Evolutionary conservation across 53 echinoderm and acorn worm species (phyloP).

Genomic region (Henricia sp.): DNA sequence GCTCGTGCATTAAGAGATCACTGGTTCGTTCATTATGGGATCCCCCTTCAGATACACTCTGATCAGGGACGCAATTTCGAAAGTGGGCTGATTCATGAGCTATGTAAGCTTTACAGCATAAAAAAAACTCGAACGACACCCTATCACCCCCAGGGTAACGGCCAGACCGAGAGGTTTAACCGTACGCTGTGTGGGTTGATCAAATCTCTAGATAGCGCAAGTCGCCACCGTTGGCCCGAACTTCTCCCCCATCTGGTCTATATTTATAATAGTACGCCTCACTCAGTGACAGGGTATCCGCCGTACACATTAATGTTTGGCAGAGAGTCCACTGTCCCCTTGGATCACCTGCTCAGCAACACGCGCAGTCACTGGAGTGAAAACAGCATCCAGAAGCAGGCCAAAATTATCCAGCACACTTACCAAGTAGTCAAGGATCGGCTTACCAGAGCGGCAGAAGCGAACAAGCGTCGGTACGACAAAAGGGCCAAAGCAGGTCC

Average conservation of each 20-base stretch:
- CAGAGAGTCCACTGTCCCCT: neutral
- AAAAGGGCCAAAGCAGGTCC: neutral
- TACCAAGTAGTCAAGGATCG: conserved; percentile 1
- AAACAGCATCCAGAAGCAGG: neutral
- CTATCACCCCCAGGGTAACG: too few species aligned
- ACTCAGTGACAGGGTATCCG: neutral
- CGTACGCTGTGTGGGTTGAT: conserved; percentile 1
- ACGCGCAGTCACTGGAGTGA: neutral
- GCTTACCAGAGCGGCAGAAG: neutral
- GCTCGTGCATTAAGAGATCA: neutral
- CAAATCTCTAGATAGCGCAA: too few species aligned
- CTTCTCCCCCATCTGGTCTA: conserved; percentile 4
- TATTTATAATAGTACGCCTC: conserved; percentile 7
- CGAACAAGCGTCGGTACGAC: neutral
- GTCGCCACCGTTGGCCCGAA: too few species aligned
- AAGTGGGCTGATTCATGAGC: neutral
- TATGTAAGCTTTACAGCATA: neutral
- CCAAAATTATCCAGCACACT: neutral
- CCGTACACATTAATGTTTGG: neutral
- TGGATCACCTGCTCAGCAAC: neutral
- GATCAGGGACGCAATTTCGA: conserved; percentile 4
- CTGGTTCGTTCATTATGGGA: neutral
- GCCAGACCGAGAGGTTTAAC: neutral
- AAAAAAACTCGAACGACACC: neutral
- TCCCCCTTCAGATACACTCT: neutral